Base-by-base conservation (phyloP, 2,888 invertebrate genomes). In the Malachius bipustulatus region DNA sequence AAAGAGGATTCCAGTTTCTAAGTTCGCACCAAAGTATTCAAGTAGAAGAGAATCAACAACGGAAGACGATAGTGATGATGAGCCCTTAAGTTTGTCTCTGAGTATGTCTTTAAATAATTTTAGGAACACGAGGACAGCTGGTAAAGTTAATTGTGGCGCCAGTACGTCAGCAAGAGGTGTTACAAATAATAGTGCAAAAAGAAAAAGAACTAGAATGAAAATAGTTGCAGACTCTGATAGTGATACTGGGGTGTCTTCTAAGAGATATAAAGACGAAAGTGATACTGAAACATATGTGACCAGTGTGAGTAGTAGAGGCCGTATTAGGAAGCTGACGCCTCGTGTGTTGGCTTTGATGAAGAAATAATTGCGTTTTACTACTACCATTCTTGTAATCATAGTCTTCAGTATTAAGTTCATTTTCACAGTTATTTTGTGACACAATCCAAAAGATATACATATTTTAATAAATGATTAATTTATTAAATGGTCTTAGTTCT, bases 271-370 rank as follows among this genome's bases (percentile, higher is more conserved):
- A 12, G 43, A 26, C 30, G 37, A 54, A 30, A 57, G 43, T 30
- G 38, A 43, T 6, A 42, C 47, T 4, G 39, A 57, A 3, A 47
- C 43, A 11, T 52, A 47, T 35, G 47, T 62, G 39, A 59, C 60
- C 10, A 61, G 59, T 26, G 73, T 80, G 16, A 83, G 82, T 56
- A 88, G 87, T 49, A 71, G 90, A 34, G 90, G 91, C 2, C 72
- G 90, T 27, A 75, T 90, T 36, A 71, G 90, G 34, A 82, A 80
- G 60, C 73, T 88, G 48, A 87, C 87, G 14, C 77, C 82, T 37
- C 75, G 82, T 56, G 85, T 82, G 40, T 69, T 80, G 34, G 80
- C 81, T 32, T 45, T 60, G 19, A 49, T 61, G 40, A 57, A 54
- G 38, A 61, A 56, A 41, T 50, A 19, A n/a, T n/a, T n/a, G n/a